Conservation (phyloP, 2,888 invertebrate genomes). For the Lasioglossum oenotherae region DNA sequence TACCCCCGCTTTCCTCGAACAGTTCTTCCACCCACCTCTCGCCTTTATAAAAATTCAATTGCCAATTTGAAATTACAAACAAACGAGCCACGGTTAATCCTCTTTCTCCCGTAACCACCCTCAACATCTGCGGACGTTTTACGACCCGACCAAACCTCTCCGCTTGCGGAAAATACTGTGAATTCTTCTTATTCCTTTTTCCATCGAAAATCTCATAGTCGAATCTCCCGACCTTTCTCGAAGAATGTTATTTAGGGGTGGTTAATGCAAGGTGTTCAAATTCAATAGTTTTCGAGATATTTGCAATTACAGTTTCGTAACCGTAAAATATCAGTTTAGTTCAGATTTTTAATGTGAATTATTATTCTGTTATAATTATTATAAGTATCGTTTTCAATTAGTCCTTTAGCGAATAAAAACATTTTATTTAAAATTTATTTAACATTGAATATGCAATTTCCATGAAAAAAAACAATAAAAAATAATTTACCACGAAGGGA, state of each 20-base stretch:
- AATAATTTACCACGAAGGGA: too few species aligned
- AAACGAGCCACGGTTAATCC: neutral
- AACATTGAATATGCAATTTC: too few species aligned
- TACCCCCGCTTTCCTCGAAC: neutral
- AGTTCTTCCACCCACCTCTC: neutral
- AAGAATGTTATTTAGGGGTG: neutral
- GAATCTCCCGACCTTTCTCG: neutral
- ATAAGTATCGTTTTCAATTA: too few species aligned
- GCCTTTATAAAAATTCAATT: slow-evolving; percentile 30
- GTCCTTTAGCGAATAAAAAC: too few species aligned
- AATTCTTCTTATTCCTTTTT: neutral
- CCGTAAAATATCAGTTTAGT: too few species aligned
- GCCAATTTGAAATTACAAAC: slow-evolving; percentile 37
- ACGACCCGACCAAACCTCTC: neutral
- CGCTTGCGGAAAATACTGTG: neutral
- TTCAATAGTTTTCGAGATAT: too few species aligned
- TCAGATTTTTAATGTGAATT: too few species aligned
- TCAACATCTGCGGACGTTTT: slow-evolving; percentile 13
- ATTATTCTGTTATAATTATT: too few species aligned
- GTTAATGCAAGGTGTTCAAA: neutral
- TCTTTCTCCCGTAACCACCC: neutral
- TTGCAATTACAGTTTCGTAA: too few species aligned
- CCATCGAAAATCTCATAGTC: neutral
- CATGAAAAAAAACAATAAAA: too few species aligned
- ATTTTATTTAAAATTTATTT: too few species aligned